Conservation (phyloP, 2,113 vertebrate species). For the Rynchops niger region DNA sequence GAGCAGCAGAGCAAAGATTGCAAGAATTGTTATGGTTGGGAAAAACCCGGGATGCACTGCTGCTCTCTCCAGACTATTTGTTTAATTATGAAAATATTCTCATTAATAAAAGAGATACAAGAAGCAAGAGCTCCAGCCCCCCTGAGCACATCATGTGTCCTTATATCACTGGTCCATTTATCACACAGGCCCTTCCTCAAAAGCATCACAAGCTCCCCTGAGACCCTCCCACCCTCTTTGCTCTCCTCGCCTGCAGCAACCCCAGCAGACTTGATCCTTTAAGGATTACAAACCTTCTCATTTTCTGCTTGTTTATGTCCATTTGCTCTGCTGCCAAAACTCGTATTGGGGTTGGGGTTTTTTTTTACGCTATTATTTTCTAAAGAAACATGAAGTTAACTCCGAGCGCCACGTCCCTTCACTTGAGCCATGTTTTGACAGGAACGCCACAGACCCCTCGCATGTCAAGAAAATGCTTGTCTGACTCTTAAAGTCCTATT, state of each 20-base stretch:
- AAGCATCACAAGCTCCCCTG: not conserved
- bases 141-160: not conserved
- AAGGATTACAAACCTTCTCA: not conserved
- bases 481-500: not conserved
- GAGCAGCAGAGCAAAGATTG: not conserved
- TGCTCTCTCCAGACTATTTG: not conserved
- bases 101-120: not conserved
- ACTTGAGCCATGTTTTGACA: not conserved
- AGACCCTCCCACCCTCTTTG: not conserved
- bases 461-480: not conserved
- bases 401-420: rapidly evolving
- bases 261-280: not conserved
- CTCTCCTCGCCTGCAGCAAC: not conserved
- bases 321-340: not conserved
- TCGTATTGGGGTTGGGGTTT: rapidly evolving
- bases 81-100: not conserved
- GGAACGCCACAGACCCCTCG: not conserved
- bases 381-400: not conserved
- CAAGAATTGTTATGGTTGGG: not conserved
- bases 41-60: not conserved
- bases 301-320: not conserved
- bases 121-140: not conserved
- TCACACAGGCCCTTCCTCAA: not conserved
- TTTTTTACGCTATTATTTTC: not conserved
- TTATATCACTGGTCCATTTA: rapidly evolving